Evolutionary conservation across 2,113 vertebrate genomes (phyloP), one percentile per base, ranked within the genome.

Genomic region (Zingel zingel): DNA sequence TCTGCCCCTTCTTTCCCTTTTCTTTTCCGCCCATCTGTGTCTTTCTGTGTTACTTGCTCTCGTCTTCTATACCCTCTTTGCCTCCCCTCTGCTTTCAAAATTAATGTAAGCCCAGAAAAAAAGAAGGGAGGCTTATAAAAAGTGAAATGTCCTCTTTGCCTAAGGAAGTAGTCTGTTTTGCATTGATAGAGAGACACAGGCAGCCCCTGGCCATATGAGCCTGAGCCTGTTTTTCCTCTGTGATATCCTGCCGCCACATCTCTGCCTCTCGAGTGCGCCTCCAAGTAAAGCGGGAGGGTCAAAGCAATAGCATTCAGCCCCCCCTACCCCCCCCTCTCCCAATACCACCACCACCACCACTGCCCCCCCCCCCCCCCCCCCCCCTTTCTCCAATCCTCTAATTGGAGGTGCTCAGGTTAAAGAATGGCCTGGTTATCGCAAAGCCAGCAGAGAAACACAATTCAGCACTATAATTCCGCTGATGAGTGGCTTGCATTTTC

Each of bases 81-180:
- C 74, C 63, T 83, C 83, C 79, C 83, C 93, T 95, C 92, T 95
- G 89, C 95, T 96, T 96, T 96, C 94, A 96, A 96, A 97, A 96
- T 97, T 95, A 97, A 97, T 96, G 95, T 95, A 95, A 96, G 96
- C 95, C 96, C 79, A 27, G 66, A 23, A 76, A 69, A 80, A 79
- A 69, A 79, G n/a, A 64, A 62, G 74, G 68, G 67, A 86, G 83
- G 89, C 87, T 94, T 93, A 91, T 90, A 92, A 91, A 89, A 96
- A 97, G 96, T 96, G 95, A 97, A 96, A 96, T 96, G 96, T 96
- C 96, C 97, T 97, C 96, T 96, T 96, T 96, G 97, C 96, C 93
- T 92, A 91, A 94, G 96, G 93, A 95, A 96, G 94, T 95, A 94
- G 97, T 98, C 97, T 97, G 97, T 97, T 97, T 98, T 97, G 95